Conservation (phyloP, 2,113 vertebrate genomes). For the Pavo muticus region DNA sequence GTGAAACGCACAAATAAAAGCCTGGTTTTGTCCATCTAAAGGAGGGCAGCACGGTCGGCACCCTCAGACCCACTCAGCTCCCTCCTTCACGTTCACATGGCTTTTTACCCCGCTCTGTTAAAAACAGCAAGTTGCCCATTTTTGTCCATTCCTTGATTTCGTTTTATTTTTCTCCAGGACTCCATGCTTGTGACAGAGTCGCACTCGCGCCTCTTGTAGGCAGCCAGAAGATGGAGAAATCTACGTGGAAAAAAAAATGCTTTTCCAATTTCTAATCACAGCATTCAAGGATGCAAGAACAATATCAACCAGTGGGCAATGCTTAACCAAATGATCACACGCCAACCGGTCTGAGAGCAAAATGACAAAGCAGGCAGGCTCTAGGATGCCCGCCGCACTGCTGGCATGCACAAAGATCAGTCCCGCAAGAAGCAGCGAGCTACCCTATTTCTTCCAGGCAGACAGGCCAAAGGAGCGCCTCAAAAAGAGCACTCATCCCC, state of each 20-base stretch:
- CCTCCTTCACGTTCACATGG: background rate
- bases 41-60: background rate
- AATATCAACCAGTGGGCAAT: rapidly evolving
- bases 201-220: background rate
- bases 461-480: background rate
- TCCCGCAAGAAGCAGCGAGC: background rate
- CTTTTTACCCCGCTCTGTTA: background rate
- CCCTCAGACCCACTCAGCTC: background rate
- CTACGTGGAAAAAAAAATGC: background rate
- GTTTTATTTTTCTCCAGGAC: background rate
- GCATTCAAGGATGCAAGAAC: background rate
- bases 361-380: background rate
- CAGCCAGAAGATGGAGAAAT: background rate
- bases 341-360: background rate
- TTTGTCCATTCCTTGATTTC: background rate
- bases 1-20: slow-evolving; percentile 46
- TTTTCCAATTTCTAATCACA: background rate
- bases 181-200: background rate
- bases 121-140: background rate
- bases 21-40: background rate
- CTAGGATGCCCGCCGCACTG: rapidly evolving
- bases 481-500: background rate
- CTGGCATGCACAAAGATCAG: rapidly evolving
- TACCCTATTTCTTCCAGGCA: rapidly evolving
- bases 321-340: rapidly evolving